These are phyloP conservation scores for Anthopleura sola DNA, from an alignment of 64 coral and sea anemone genomes.

Conservation along the genomic window DNA sequence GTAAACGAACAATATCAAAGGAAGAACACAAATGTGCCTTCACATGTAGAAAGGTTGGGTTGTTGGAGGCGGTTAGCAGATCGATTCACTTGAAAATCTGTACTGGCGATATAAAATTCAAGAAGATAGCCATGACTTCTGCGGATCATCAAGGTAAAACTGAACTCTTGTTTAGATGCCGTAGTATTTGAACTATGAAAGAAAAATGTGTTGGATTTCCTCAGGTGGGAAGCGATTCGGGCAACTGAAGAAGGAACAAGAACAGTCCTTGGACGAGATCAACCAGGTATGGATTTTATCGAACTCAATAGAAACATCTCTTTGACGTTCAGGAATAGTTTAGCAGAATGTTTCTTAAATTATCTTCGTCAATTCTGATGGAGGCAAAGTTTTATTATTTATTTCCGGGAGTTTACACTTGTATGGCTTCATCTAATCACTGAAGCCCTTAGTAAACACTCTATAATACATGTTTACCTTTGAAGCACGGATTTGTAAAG, in stretches of 20 bases:
- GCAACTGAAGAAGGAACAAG: slow-evolving; percentile 51
- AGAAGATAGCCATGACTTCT: background rate
- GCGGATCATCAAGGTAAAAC: background rate
- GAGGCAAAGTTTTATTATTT: slow-evolving; percentile 17
- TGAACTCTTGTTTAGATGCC: background rate
- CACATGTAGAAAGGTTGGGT: background rate
- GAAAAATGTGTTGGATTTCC: background rate
- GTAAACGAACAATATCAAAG: background rate
- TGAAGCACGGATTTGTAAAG: background rate
- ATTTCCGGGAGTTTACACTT: slow-evolving; percentile 10
- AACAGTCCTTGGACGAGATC: slow-evolving; percentile 76
- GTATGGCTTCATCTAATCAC: background rate
- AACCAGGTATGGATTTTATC: slow-evolving; percentile 54
- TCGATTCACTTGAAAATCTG: background rate
- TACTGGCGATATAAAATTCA: background rate
- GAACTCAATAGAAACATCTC: background rate
- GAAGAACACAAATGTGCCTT: background rate
- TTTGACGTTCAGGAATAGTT: background rate
- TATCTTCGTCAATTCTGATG: background rate
- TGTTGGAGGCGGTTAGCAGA: background rate
- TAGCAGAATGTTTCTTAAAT: too few species aligned
- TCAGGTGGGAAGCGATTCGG: slow-evolving; percentile 80
- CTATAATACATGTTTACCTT: background rate
- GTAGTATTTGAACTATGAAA: background rate
- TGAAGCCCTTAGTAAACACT: slow-evolving; percentile 11